These are phyloP conservation scores for Triplophysa siluroides DNA, from an alignment of 2,113 vertebrate species.

Conservation along the genomic window DNA sequence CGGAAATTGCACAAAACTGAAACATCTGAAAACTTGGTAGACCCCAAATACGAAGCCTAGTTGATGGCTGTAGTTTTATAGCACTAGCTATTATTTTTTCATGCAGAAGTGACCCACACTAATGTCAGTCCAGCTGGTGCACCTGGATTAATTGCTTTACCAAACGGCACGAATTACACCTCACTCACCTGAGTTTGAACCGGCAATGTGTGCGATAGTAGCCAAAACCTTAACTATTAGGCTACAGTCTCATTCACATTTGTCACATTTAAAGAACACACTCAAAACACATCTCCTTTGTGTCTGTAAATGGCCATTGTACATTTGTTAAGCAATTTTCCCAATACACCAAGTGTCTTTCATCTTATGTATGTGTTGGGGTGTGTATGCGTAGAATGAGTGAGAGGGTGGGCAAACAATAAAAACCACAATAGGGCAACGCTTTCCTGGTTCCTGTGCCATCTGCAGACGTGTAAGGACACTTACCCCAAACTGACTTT, in stretches of 20 bases:
- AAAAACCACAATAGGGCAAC: not conserved
- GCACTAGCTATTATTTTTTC: not conserved
- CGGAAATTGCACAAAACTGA: too few species aligned
- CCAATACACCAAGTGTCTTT: not conserved
- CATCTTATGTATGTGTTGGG: not conserved
- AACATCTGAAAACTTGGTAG: too few species aligned
- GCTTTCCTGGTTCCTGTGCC: not conserved
- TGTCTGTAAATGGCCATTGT: not conserved
- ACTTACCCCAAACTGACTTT: constrained; percentile 4
- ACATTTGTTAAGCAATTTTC: not conserved
- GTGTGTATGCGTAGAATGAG: not conserved
- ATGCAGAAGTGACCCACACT: not conserved
- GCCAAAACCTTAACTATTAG: not conserved
- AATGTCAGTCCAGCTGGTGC: not conserved
- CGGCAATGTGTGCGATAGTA: not conserved
- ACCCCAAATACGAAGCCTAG: too few species aligned
- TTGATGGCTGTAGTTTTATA: too few species aligned
- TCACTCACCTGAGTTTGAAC: not conserved
- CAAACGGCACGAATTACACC: not conserved
- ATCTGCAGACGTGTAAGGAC: not conserved
- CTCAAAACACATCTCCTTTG: not conserved
- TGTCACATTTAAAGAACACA: not conserved
- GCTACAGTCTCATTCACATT: too few species aligned
- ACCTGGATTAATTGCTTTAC: not conserved
- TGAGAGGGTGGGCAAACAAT: not conserved